Evolutionary conservation across 2,888 invertebrate species (phyloP).

Genomic region (Ashinkailepas kermadecensis): DNA sequence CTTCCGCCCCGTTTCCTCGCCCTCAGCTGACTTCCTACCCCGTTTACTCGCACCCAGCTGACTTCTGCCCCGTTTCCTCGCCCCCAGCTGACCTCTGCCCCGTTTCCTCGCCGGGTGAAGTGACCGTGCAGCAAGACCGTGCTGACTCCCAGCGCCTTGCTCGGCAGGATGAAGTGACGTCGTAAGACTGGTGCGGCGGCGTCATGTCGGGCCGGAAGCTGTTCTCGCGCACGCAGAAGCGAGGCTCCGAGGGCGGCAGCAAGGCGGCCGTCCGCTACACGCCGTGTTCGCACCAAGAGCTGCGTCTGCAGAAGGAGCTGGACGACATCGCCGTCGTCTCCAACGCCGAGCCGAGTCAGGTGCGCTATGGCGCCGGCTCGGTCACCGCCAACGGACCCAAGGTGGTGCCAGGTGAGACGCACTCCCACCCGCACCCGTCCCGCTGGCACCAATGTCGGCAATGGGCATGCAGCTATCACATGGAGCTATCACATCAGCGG

Average conservation of each 20-base stretch:
- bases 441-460: too few relatives aligned
- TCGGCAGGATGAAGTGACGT: background rate
- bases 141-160: background rate
- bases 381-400: slow-evolving; percentile 54
- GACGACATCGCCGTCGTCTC: slow-evolving; percentile 60
- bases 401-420: slow-evolving; percentile 49
- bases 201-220: slow-evolving; percentile 11
- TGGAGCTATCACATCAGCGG: too few relatives aligned
- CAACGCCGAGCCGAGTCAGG: slow-evolving; percentile 49
- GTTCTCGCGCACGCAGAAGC: slow-evolving; percentile 7
- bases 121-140: background rate
- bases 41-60: too few relatives aligned
- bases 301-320: slow-evolving; percentile 44
- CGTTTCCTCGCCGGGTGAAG: background rate
- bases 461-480: too few relatives aligned
- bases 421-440: too few relatives aligned
- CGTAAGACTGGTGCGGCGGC: background rate
- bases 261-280: slow-evolving; percentile 28
- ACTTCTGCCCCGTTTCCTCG: too few relatives aligned
- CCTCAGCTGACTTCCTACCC: too few relatives aligned
- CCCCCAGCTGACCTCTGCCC: too few relatives aligned
- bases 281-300: slow-evolving; percentile 22
- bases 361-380: slow-evolving; percentile 53
- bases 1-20: too few relatives aligned
- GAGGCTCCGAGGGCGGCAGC: slow-evolving; percentile 21